Base-by-base conservation (phyloP, 2,113 vertebrate genomes). In the Lichenostomus cassidix region DNA sequence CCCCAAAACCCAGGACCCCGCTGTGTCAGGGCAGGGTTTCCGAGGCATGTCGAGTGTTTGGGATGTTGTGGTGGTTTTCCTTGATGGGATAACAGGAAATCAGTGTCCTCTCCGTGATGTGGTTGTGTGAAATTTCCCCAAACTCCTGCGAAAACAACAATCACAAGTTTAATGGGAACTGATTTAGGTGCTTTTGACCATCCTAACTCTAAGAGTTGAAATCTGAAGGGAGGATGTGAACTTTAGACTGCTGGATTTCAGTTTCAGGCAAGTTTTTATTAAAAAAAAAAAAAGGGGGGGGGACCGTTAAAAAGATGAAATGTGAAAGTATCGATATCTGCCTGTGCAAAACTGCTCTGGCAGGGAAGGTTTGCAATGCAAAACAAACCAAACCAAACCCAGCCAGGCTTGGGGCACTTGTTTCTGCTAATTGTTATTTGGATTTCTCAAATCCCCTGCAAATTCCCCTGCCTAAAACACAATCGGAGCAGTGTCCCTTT, bases 391-490 rank as follows among this genome's bases (percentile, higher is more conserved):
- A 28, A 53, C 7, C 31, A 25, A 67, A 24, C 31, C 0, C 2
- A 75, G 56, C 35, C 18, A 24, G 49, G 56, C 74, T 92, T 2
- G 27, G 21, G 56, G 59, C 19, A 13, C 15, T 55, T 69, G 10
- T 39, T 64, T 79, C 55, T 70, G n/a, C 53, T 75, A 17, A 49
- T 74, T 78, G 62, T 78, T 69, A 53, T 46, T 82, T 71, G 74
- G 74, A 53, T 62, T 93, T 94, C 67, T 64, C 23, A 94, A 92
- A 80, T 69, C 79, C 88, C 58, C 37, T 76, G 78, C 67, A 83
- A 96, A 92, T 71, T 89, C 89, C 87, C 21, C 70, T 35, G 90
- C 27, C 49, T 64, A 15, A 82, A 93, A 20, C 44, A 68, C 87
- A 89, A 71, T 55, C 20, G 3, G 24, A 59, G 60, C 81, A 41